Evolutionary conservation across 2,888 invertebrate genomes (phyloP), one percentile per base, ranked within the genome.

Genomic region (Phania funesta): DNA sequence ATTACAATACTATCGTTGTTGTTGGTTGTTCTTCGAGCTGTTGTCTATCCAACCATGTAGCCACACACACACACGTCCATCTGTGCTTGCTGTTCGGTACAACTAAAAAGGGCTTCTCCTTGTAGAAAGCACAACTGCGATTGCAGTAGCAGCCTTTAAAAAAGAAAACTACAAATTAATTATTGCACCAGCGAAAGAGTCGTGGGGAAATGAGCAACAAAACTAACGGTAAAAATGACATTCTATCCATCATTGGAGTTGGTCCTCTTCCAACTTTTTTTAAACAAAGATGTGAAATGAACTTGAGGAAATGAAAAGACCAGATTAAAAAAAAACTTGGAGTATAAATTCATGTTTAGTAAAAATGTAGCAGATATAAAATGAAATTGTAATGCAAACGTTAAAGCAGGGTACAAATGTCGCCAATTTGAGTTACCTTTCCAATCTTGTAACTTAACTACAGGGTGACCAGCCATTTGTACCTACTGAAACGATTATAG

Each of bases 41-140:
- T 32, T 62, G 26, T 32, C 13, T 64, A 0, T n/a, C 32, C 41
- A 76, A 56, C 24, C 56, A 71, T 11, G 6, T 29, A 54, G 24
- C 26, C 67, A 29, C 2, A n/a, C 9, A 9, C 29, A 11, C 11
- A 18, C 13, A 32, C 11, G 52, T 20, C 26, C 1, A 6, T 71
- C 22, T 18, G 26, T 41, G 29, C 16, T 29, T 16, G 38, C 9
- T 24, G 32, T 32, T 24, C 24, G 4, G 16, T 41, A 24, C 3
- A 18, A 74, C 67, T 67, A 68, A 58, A 74, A 78, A 82, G 81
- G 81, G 81, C 81, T 78, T 82, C 67, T 71, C 29, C 4, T 29
- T 4, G 7, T 16, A 35, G 48, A 64, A 73, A 62, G n/a, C 35
- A 48, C 62, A 54, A 68, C 76, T 62, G 68, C 18, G 24, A 6